Evolutionary conservation across 2,888 invertebrate species (phyloP).

Genomic region (Tigriopus californicus): DNA sequence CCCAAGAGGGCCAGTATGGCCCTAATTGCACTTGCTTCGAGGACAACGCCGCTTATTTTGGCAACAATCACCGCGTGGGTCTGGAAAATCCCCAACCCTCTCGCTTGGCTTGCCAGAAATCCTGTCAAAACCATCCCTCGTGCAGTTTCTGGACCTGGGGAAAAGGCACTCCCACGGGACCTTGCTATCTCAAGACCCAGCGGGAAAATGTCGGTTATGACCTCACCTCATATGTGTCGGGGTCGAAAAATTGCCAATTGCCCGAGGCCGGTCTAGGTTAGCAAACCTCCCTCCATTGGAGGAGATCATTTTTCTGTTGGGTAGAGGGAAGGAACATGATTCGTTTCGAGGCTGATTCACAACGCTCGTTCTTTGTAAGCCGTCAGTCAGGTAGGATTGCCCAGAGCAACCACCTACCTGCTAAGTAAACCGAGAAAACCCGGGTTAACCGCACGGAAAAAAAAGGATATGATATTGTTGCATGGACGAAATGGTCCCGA

Average conservation of each 20-base stretch:
- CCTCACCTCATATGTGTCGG: conserved; percentile 10
- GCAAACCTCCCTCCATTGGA: not conserved
- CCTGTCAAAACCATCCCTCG: not conserved
- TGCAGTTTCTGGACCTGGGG: conserved; percentile 14
- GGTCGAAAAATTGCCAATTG: conserved; percentile 4
- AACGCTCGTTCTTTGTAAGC: too few relatives aligned
- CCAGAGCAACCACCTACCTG: too few relatives aligned
- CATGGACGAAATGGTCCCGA: too few relatives aligned
- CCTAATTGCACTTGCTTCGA: conserved; percentile 3
- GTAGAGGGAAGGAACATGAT: too few relatives aligned
- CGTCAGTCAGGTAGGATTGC: too few relatives aligned
- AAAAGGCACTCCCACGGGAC: conserved; percentile 3
- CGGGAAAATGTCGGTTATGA: conserved; percentile 1
- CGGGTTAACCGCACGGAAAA: too few relatives aligned
- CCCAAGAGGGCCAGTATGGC: too few relatives aligned
- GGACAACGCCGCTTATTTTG: conserved; percentile 14
- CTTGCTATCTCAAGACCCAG: conserved; percentile 12
- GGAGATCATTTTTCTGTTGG: too few relatives aligned
- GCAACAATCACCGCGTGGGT: conserved; percentile 8
- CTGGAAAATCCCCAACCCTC: not conserved
- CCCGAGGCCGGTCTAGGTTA: conserved; percentile 7
- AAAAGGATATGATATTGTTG: too few relatives aligned
- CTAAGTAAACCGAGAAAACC: too few relatives aligned
- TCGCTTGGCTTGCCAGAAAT: conserved; percentile 2
- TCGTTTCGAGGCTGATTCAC: too few relatives aligned